A percentile compares a stretch with the other conserved stretches of the same genome.
Evolutionary conservation across 2,113 vertebrate genomes (phyloP).

Genomic region (Gymnorhina tibicen): DNA sequence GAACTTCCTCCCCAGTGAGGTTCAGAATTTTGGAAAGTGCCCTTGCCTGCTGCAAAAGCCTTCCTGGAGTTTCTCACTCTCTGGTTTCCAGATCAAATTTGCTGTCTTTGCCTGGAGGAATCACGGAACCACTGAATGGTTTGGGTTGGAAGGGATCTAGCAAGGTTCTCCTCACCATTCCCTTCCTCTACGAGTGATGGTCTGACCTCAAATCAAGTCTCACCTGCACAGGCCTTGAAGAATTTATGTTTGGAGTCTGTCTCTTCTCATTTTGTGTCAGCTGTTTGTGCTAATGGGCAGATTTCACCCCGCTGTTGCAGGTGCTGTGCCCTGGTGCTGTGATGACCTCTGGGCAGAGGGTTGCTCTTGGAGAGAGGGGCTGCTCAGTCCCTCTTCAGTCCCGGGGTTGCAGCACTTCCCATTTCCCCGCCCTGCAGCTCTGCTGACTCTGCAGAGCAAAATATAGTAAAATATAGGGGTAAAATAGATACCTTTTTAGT

Average conservation of each 20-base stretch:
- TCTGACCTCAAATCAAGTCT: neutral
- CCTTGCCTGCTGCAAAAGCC: neutral
- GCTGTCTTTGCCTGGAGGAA: neutral
- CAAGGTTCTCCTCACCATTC: neutral
- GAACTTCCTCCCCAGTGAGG: accelerated
- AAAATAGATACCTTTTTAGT: neutral
- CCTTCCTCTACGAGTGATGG: accelerated
- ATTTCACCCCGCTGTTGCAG: neutral
- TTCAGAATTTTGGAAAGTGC: accelerated
- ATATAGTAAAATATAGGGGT: neutral
- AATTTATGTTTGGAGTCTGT: accelerated
- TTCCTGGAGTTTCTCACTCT: neutral
- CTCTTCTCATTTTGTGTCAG: neutral
- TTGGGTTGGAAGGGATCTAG: neutral
- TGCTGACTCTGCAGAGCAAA: neutral
- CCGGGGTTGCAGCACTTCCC: neutral
- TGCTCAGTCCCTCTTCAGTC: neutral
- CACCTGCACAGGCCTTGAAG: neutral
- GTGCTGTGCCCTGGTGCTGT: neutral
- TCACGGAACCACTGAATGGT: too few relatives aligned
- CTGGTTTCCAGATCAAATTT: neutral
- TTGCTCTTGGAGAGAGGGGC: neutral
- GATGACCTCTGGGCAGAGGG: neutral
- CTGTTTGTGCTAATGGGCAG: neutral
- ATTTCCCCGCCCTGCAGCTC: neutral